Conservation (phyloP, 2,797 vertebrate genomes). For the Poeciliopsis paucimaculata region DNA sequence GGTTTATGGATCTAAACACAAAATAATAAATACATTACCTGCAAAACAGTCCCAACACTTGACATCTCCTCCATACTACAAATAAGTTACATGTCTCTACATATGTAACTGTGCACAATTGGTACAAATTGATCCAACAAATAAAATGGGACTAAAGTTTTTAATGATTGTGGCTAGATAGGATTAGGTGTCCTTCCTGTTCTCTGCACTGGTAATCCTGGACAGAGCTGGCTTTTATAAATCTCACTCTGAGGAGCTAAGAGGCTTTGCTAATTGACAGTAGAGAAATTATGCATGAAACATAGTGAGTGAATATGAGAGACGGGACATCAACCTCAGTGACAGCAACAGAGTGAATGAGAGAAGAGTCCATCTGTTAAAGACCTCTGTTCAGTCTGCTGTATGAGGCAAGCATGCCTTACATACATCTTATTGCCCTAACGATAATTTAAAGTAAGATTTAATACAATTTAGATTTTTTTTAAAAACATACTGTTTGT, state of each 20-base stretch:
- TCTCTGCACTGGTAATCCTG: conserved; percentile 10
- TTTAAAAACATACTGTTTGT: background rate
- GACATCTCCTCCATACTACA: background rate
- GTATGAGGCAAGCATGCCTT: background rate
- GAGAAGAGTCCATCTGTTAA: background rate
- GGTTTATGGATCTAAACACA: background rate
- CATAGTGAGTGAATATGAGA: conserved; percentile 3
- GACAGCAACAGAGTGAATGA: conserved; percentile 15
- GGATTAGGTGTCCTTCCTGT: conserved; percentile 27
- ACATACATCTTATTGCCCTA: background rate
- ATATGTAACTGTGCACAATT: background rate
- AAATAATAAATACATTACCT: background rate
- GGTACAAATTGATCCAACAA: conserved; percentile 30
- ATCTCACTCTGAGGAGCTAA: conserved; percentile 33
- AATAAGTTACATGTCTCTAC: background rate
- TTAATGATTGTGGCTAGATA: conserved; percentile 49
- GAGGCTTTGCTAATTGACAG: conserved; percentile 45
- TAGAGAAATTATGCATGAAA: conserved; percentile 33
- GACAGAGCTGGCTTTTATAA: conserved; percentile 14
- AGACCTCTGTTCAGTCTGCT: background rate
- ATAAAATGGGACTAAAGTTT: conserved; percentile 14
- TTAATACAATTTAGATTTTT: conserved; percentile 15
- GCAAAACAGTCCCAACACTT: background rate
- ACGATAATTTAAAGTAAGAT: conserved; percentile 14
- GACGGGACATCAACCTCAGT: background rate